phyloP scores from a whole-genome alignment of 2,113 vertebrate species.

The Choloepus hoffmanni region DNA sequence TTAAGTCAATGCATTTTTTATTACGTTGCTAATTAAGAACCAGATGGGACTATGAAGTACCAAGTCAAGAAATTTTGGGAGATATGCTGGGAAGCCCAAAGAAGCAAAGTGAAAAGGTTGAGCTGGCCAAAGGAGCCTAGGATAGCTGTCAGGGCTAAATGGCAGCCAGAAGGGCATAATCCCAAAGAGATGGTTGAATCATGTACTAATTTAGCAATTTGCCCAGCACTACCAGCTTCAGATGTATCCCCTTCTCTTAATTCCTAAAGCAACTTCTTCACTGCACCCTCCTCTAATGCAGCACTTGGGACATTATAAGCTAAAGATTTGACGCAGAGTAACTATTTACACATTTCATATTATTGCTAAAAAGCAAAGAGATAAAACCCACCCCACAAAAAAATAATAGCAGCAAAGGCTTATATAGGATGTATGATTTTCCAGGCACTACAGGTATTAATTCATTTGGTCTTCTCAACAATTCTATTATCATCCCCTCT shows the following conservation, averaged over 20 bases:
- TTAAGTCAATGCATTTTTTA: slow-evolving; percentile 42
- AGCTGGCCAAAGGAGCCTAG: background rate
- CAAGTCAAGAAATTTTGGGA: background rate
- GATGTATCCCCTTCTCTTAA: slow-evolving; percentile 27
- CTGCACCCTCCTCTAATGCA: background rate
- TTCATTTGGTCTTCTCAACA: background rate
- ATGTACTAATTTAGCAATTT: background rate
- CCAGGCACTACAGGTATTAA: background rate
- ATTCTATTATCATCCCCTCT: background rate
- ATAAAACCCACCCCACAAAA: slow-evolving; percentile 8
- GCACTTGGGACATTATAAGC: background rate
- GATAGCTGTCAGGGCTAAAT: slow-evolving; percentile 4
- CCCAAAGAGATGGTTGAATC: background rate
- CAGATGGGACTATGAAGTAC: background rate
- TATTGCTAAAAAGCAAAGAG: slow-evolving; percentile 38
- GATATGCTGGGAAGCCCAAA: background rate
- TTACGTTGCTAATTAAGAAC: slow-evolving; percentile 41
- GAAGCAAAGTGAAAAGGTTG: background rate
- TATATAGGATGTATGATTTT: background rate
- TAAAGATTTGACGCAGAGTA: background rate
- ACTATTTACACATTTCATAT: background rate
- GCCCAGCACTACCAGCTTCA: background rate
- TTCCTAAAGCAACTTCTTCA: background rate
- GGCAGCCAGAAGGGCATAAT: background rate
- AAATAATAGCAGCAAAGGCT: background rate